These are phyloP conservation scores for Myripristis jacobus DNA, from an alignment of 2,797 vertebrate genomes.

Conservation along the genomic window DNA sequence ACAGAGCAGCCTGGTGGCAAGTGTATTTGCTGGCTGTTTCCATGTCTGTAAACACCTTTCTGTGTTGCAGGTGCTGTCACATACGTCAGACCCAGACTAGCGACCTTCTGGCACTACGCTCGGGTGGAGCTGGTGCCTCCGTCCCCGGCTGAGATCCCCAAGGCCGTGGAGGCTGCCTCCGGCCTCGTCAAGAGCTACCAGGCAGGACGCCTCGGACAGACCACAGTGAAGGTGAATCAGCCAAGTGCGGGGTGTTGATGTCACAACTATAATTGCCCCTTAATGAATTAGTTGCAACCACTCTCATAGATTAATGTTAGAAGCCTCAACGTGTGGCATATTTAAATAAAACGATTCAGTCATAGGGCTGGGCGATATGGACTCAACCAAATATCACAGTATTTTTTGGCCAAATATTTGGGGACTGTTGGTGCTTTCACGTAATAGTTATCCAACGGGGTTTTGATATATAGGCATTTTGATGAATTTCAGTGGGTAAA, in stretches of 20 bases:
- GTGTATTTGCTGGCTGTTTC: not conserved
- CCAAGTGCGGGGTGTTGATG: too few species aligned
- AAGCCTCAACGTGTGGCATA: too few species aligned
- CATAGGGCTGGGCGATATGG: too few species aligned
- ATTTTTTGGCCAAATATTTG: too few species aligned
- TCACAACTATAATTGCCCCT: not conserved
- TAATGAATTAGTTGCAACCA: not conserved
- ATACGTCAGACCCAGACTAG: slow-evolving; percentile 88
- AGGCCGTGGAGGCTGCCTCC: slow-evolving; percentile 85
- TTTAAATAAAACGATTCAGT: too few species aligned
- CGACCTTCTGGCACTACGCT: slow-evolving; percentile 92
- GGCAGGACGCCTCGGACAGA: slow-evolving; percentile 85
- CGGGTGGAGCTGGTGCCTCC: slow-evolving; percentile 92
- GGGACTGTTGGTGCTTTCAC: too few species aligned
- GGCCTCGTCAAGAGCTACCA: slow-evolving; percentile 83
- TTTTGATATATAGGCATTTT: too few species aligned
- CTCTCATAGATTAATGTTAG: too few species aligned
- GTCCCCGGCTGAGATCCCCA: slow-evolving; percentile 88
- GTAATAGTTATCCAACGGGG: too few species aligned
- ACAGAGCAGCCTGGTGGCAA: not conserved
- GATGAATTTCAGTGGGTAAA: too few species aligned
- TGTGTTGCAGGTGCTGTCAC: slow-evolving; percentile 85
- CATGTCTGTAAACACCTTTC: too few species aligned
- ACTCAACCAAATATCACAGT: too few species aligned
- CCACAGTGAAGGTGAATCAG: slow-evolving; percentile 87